A percentile compares a stretch with the other conserved stretches of the same genome.
phyloP scores from a whole-genome alignment of 2,888 invertebrate species.

The Agonum fuliginosum region DNA sequence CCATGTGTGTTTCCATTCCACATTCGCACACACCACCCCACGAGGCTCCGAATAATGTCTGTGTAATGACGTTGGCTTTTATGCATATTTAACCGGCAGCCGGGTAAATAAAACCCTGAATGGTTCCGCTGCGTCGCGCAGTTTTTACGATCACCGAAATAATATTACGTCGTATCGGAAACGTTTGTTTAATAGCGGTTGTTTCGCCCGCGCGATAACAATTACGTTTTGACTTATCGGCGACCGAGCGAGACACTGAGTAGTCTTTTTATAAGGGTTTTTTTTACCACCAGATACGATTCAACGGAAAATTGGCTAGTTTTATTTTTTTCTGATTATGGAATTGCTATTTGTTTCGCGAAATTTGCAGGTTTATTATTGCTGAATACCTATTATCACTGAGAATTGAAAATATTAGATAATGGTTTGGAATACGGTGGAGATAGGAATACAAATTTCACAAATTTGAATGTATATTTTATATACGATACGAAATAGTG shows the following conservation, averaged over 20 bases:
- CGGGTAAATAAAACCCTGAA: slow-evolving; percentile 30
- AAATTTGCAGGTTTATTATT: too few relatives aligned
- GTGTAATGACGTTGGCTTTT: slow-evolving; percentile 40
- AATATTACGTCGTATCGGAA: slow-evolving; percentile 54
- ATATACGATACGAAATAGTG: too few relatives aligned
- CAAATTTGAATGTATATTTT: too few relatives aligned
- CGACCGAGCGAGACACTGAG: slow-evolving; percentile 1
- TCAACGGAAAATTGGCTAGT: too few relatives aligned
- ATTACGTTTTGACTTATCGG: slow-evolving; percentile 55
- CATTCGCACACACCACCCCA: not conserved
- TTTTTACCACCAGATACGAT: not conserved
- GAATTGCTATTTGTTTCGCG: too few relatives aligned
- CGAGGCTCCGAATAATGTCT: slow-evolving; percentile 21
- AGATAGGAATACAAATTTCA: too few relatives aligned
- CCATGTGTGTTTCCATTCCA: not conserved
- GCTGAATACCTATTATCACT: too few relatives aligned
- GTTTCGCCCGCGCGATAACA: slow-evolving; percentile 50
- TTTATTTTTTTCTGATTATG: too few relatives aligned
- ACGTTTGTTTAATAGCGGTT: slow-evolving; percentile 48
- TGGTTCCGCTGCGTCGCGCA: slow-evolving; percentile 41
- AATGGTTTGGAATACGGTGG: too few relatives aligned
- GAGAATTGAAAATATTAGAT: too few relatives aligned
- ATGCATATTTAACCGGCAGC: slow-evolving; percentile 42
- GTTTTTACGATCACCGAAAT: slow-evolving; percentile 54
- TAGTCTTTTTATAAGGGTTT: not conserved